phyloP scores from a whole-genome alignment of 2,113 vertebrate species.

The Typhlomys cinereus region DNA sequence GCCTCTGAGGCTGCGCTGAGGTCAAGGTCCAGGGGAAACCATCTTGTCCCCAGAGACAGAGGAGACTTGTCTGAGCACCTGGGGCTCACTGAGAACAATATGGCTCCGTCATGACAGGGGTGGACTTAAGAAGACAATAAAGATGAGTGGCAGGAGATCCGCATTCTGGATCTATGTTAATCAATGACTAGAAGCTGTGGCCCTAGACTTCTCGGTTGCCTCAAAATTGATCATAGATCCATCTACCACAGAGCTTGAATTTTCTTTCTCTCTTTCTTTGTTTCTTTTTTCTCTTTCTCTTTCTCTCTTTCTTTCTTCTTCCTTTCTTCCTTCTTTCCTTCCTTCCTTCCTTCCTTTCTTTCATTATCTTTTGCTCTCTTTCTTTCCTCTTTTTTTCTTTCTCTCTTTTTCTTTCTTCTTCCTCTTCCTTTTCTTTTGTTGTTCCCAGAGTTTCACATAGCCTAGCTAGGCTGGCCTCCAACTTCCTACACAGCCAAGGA shows the following conservation, averaged over 20 bases:
- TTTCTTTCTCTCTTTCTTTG: background rate
- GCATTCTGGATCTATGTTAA: background rate
- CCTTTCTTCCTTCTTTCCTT: background rate
- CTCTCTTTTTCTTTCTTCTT: no score
- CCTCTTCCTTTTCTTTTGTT: background rate
- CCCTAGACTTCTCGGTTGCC: background rate
- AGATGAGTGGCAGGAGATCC: background rate
- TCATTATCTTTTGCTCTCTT: no score
- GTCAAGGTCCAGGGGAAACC: background rate
- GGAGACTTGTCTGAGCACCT: background rate
- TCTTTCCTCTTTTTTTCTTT: no score
- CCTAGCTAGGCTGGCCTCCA: background rate
- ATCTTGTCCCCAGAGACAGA: background rate
- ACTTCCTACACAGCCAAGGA: background rate
- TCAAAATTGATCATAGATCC: background rate
- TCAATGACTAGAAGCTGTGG: background rate
- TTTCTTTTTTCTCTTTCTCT: no score
- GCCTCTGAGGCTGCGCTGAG: background rate
- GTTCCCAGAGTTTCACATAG: background rate
- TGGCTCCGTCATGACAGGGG: background rate
- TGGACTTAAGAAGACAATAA: background rate
- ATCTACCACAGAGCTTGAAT: background rate
- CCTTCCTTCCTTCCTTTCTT: background rate
- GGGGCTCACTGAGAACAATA: background rate
- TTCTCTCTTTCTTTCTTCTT: no score